A percentile compares a stretch with the other conserved stretches of the same genome.
phyloP scores from a whole-genome alignment of 2,888 invertebrate genomes.

The Gisinianus flammeolus region DNA sequence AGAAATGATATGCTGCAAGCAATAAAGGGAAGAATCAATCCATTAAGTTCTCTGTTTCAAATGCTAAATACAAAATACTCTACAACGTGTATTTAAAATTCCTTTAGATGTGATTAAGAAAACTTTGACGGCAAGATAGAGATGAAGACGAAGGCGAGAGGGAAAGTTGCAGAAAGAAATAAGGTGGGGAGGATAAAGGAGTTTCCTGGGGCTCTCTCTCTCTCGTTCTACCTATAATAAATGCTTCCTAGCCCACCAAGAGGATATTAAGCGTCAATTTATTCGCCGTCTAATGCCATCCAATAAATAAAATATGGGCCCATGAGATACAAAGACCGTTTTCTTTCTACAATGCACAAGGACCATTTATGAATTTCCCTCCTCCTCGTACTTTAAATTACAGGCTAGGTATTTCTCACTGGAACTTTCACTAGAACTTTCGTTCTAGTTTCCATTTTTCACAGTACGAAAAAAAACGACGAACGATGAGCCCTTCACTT shows the following conservation, averaged over 20 bases:
- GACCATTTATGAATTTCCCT: constrained; percentile 32
- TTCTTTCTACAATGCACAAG: background rate
- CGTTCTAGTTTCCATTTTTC: no score
- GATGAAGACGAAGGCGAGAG: background rate
- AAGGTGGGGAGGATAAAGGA: background rate
- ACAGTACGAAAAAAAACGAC: no score
- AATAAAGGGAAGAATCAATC: no score
- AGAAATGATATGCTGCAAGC: no score
- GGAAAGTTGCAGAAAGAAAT: background rate
- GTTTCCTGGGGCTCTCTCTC: background rate
- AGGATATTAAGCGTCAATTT: constrained; percentile 44
- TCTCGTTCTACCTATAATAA: constrained; percentile 20
- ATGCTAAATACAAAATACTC: no score
- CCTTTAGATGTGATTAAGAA: background rate
- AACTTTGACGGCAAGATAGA: background rate
- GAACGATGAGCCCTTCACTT: no score
- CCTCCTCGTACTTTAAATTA: background rate
- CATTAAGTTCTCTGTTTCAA: no score
- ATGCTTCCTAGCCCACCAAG: constrained; percentile 31
- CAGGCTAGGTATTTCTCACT: background rate
- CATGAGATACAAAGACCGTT: constrained; percentile 17
- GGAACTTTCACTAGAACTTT: background rate
- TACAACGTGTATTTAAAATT: background rate
- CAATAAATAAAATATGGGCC: constrained; percentile 47
- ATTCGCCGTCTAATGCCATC: constrained; percentile 43